Evolutionary conservation across 2,113 vertebrate genomes (phyloP), one percentile per base, ranked within the genome.

Genomic region (Sorex araneus): DNA sequence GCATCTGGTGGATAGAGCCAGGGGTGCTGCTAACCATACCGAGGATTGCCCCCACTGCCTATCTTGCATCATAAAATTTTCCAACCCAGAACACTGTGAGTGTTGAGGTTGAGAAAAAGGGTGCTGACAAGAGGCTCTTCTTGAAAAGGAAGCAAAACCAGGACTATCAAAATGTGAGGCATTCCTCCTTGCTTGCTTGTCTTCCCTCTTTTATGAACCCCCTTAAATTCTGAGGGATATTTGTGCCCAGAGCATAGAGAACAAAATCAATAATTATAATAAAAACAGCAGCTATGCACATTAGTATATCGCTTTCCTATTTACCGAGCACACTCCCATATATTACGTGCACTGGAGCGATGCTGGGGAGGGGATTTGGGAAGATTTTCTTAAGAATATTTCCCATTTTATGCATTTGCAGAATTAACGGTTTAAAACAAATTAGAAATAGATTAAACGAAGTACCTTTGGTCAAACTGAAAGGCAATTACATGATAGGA

Each of bases 401-500:
- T 93, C 74, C 92, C 70, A 92, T 87, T 94, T 95, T 93, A 94
- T 70, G 75, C 4, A 2, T 73, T 93, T 93, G 45, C 70, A 93
- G 81, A 94, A 91, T 96, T 94, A 96, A 94, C 16, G 4, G 84
- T 74, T 95, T 96, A 86, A 96, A 96, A 85, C 89, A 96, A 97
- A 96, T 96, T 95, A 96, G 94, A 96, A 95, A 95, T 91, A 96
- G 94, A 94, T 96, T 94, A 94, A 94, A 94, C 0, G 13, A 93
- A 81, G 94, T 95, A 94, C 92, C 87, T 95, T 95, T 96, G 96
- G 95, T 95, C 95, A 96, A 89, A 96, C 70, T 92, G 94, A 94
- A 96, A 97, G 94, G 91, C 96, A 96, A 95, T 95, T 96, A 94
- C 75, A 94, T 66, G 87, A 94, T 95, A 92, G 94, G 84, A 95